A percentile compares a stretch with the other conserved stretches of the same genome.
These are phyloP conservation scores for Galaxias olidus DNA, from an alignment of 2,797 vertebrate genomes.

Conservation along the genomic window DNA sequence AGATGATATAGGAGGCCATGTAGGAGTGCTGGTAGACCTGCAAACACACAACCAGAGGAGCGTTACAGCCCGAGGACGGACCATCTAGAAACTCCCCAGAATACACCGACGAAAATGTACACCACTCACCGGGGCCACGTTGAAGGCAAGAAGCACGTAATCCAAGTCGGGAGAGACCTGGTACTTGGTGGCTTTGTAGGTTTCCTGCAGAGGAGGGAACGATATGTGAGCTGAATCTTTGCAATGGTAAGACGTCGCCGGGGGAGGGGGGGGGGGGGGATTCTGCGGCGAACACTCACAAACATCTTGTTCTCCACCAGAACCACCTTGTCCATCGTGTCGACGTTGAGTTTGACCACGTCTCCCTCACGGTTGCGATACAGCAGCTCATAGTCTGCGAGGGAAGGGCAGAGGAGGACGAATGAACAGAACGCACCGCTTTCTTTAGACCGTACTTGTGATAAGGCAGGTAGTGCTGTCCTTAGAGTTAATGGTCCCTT, in stretches of 20 bases:
- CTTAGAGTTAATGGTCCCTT: neutral
- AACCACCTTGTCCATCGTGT: conserved; percentile 72
- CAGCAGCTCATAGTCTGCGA: conserved; percentile 86
- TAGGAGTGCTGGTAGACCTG: conserved; percentile 93
- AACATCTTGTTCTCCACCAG: conserved; percentile 90
- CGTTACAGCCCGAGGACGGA: conserved; percentile 4
- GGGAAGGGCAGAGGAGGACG: conserved; percentile 13
- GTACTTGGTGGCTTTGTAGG: conserved; percentile 84
- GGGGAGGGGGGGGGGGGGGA: too few relatives aligned
- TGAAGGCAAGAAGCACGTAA: conserved; percentile 88
- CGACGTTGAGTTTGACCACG: conserved; percentile 81
- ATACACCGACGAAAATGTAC: too few relatives aligned
- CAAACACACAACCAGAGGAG: conserved; percentile 35
- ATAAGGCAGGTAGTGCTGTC: neutral
- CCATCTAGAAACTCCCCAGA: neutral
- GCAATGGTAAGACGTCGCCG: too few relatives aligned
- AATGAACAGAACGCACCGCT: neutral
- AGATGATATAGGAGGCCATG: conserved; percentile 90
- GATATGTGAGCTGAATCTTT: too few relatives aligned
- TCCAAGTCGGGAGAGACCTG: conserved; percentile 91
- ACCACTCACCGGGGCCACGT: conserved; percentile 89
- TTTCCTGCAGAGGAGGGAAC: conserved; percentile 73
- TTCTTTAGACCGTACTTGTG: too few relatives aligned
- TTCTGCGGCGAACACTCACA: conserved; percentile 82
- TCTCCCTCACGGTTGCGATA: conserved; percentile 83